Base-by-base conservation (phyloP, 2,888 invertebrate species). In the Phorcus lineatus region DNA sequence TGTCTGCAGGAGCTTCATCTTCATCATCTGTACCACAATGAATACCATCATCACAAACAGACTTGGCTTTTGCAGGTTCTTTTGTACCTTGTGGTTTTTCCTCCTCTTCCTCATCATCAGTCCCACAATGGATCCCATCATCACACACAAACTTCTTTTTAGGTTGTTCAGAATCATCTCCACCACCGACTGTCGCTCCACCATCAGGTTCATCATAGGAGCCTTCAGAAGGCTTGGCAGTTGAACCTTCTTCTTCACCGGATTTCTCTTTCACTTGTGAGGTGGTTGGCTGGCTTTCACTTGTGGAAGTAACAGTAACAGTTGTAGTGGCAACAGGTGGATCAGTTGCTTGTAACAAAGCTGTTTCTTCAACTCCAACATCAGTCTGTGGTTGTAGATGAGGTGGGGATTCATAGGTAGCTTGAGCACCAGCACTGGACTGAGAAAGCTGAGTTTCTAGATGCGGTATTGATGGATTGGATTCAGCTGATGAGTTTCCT, bases 51-150 rank as follows among this genome's bases (percentile, higher is more conserved):
- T 80, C 80, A 82, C 85, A 84, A 24, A 77, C 80, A 80, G 57
- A 81, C 70, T 81, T 81, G 2, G 36, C 28, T 24, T 75, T 77
- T 28, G 40, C 52, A 19, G 40, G 17, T 52, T 74, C 77, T 67
- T 82, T 81, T 19, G 53, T 47, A 0, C 13, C 55, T 24, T 24
- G 53, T 7, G 19, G 28, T 36, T 47, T 75, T 77, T 81, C 80
- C 70, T 82, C 81, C 22, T 83, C 82, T 31, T 81, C 82, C 77
- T 84, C 84, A 80, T 85, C 83, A 79, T 83, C 85, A 36, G 87
- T 86, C 0, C 86, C 86, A 85, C 86, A 87, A 31, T 87, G 86
- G 47, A 85, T 82, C 54, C 85, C 86, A 84, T 85, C 85, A 17
- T 79, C 79, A 82, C 87, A 84, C 80, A 47, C 52, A 77, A 77